Evolutionary conservation across 2,888 invertebrate species (phyloP).

Genomic region (Amphipoea lucens): DNA sequence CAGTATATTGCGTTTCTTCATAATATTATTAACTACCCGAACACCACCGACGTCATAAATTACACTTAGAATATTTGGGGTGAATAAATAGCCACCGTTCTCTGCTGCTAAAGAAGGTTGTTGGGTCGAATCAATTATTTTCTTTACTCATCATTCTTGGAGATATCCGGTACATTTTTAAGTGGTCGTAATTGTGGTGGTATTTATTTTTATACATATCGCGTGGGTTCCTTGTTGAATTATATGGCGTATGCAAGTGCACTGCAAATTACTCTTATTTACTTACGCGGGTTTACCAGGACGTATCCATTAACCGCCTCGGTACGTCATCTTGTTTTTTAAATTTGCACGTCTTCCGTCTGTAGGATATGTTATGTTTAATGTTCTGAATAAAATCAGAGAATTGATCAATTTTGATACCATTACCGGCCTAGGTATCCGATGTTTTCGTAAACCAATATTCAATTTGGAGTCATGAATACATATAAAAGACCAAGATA

Average conservation of each 20-base stretch:
- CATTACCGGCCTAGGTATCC: not conserved
- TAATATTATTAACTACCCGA: constrained; percentile 9
- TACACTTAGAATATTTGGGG: constrained; percentile 39
- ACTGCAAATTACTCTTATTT: constrained; percentile 77
- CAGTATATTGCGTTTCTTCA: constrained; percentile 21
- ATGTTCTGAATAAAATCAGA: not conserved
- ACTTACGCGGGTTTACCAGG: constrained; percentile 67
- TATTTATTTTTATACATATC: constrained; percentile 64
- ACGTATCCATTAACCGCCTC: constrained; percentile 66
- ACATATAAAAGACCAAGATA: not conserved
- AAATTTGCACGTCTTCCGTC: constrained; percentile 22
- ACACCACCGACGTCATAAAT: constrained; percentile 3
- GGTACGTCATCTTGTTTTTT: constrained; percentile 47
- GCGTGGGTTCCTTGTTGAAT: constrained; percentile 74
- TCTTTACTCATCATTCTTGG: constrained; percentile 59
- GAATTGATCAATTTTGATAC: not conserved
- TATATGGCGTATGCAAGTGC: constrained; percentile 73
- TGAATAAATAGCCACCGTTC: constrained; percentile 37
- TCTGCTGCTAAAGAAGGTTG: constrained; percentile 41
- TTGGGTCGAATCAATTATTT: constrained; percentile 62
- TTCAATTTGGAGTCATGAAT: not conserved
- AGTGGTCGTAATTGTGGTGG: constrained; percentile 71
- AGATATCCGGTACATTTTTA: constrained; percentile 64
- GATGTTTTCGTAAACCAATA: constrained; percentile 2
- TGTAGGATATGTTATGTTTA: not conserved